These are phyloP conservation scores for Daphoenositta chrysoptera DNA, from an alignment of 2,113 vertebrate genomes.

Conservation along the genomic window DNA sequence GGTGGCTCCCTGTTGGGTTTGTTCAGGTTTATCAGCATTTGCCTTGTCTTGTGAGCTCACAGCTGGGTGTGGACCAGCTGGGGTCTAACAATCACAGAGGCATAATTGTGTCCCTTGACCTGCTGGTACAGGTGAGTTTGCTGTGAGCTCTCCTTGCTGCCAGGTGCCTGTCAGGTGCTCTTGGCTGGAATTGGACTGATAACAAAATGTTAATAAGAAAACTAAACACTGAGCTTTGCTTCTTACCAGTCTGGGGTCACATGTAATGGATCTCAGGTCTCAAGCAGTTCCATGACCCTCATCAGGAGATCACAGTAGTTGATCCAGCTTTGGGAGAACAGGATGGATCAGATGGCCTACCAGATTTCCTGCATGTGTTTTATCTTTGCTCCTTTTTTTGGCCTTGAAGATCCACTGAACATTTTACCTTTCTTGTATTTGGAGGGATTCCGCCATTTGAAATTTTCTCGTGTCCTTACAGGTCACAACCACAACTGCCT, in stretches of 20 bases:
- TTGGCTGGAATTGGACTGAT: not conserved
- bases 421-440: not conserved
- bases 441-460: not conserved
- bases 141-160: not conserved
- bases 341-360: not conserved
- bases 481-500: not conserved
- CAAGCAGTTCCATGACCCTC: not conserved
- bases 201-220: not conserved
- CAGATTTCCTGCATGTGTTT: not conserved
- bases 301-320: not conserved
- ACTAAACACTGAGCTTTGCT: not conserved
- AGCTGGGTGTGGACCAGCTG: not conserved
- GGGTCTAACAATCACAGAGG: not conserved
- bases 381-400: not conserved
- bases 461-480: not conserved
- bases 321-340: not conserved
- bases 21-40: not conserved
- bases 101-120: not conserved
- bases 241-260: not conserved
- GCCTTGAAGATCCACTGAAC: not conserved
- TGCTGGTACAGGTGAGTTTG: not conserved
- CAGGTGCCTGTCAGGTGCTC: not conserved
- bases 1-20: not conserved
- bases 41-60: too few relatives aligned
- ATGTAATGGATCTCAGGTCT: not conserved